Evolutionary conservation across 2,797 vertebrate species (phyloP).

Genomic region (Xiphorhynchus erythropygius): DNA sequence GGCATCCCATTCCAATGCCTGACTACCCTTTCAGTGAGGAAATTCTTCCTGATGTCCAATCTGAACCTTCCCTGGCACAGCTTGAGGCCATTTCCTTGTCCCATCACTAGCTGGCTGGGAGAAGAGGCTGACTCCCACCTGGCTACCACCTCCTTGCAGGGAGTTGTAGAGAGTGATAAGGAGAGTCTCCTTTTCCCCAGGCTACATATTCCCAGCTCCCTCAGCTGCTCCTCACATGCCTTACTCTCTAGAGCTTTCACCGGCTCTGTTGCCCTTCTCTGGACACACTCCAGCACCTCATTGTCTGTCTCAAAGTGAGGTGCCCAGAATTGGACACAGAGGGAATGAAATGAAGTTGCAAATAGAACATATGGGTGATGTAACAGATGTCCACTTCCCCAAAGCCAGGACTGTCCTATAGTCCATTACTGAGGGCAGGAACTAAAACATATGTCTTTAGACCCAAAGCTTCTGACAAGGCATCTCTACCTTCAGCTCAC

Average conservation of each 20-base stretch:
- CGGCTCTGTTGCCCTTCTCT: background rate
- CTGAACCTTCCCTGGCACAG: background rate
- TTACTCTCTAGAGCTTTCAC: background rate
- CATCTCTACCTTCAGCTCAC: background rate
- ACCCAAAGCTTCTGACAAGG: background rate
- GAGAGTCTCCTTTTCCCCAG: background rate
- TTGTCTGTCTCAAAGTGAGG: too few relatives aligned
- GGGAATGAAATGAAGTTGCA: background rate
- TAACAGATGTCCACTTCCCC: fast-evolving
- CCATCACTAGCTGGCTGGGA: background rate
- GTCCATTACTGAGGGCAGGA: background rate
- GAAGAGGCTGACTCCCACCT: background rate
- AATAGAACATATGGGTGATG: background rate
- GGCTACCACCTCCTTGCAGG: background rate
- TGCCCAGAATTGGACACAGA: background rate
- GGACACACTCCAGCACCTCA: background rate
- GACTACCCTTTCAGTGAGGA: background rate
- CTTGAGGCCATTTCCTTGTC: background rate
- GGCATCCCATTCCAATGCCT: background rate
- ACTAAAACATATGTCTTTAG: fast-evolving
- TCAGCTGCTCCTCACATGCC: background rate
- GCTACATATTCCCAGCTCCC: background rate
- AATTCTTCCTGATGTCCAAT: background rate
- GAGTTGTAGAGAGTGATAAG: fast-evolving
- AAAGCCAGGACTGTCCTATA: background rate